Conservation (phyloP, 1,140 invertebrate species). For the Saccostrea cuccullata region DNA sequence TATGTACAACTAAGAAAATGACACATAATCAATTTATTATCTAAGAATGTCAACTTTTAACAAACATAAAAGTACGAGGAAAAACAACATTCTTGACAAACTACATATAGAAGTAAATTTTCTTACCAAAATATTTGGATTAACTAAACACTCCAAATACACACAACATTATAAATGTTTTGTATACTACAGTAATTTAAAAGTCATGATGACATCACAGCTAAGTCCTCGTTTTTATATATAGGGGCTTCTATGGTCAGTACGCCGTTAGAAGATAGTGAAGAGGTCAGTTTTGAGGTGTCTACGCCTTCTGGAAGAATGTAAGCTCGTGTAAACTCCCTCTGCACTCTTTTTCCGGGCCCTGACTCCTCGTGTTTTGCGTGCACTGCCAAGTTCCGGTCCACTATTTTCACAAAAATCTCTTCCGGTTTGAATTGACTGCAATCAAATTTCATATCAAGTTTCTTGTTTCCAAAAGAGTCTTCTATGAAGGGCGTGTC, state of each 20-base stretch:
- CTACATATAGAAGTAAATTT: too few relatives aligned
- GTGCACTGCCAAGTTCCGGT: conserved; percentile 70
- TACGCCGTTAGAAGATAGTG: conserved; percentile 73
- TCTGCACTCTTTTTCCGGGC: conserved; percentile 66
- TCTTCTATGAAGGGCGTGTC: conserved; percentile 71
- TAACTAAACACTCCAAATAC: too few relatives aligned
- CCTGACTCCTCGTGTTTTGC: conserved; percentile 72
- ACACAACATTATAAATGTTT: too few relatives aligned
- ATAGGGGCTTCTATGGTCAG: conserved; percentile 74
- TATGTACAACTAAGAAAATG: too few relatives aligned
- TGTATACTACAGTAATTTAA: too few relatives aligned
- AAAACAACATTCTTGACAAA: too few relatives aligned
- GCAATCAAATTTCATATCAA: conserved; percentile 73
- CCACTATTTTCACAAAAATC: conserved; percentile 73
- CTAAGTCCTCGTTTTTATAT: conserved; percentile 56
- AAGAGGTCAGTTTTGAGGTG: conserved; percentile 69
- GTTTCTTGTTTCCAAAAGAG: conserved; percentile 68
- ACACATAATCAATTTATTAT: too few relatives aligned
- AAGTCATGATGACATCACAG: too few relatives aligned
- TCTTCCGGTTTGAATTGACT: conserved; percentile 75
- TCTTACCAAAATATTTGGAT: too few relatives aligned
- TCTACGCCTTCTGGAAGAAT: conserved; percentile 74
- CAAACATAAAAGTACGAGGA: too few relatives aligned
- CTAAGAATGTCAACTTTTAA: too few relatives aligned
- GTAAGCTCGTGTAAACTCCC: conserved; percentile 74